Base-by-base conservation (phyloP, 30 jellyfish, hydroid and myxozoan species). In the Nemopilema nomurai region DNA sequence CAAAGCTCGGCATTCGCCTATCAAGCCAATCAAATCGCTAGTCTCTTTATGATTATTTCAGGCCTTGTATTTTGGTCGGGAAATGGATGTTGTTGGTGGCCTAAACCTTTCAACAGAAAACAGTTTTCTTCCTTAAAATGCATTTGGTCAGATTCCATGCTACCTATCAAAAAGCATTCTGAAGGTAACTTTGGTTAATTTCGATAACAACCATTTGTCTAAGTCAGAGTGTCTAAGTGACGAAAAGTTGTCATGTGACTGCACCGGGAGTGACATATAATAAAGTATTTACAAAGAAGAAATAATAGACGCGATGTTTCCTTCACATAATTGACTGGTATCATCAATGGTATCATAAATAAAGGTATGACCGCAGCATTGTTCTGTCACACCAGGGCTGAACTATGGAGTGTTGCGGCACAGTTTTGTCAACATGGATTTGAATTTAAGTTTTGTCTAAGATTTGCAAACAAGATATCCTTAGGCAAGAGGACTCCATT, bases 21-120 rank as follows among this genome's bases (percentile, higher is more conserved):
- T n/a, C n/a, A 0, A 24, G 30, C 91, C 91, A 83, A 83, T 83
- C 74, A 71, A 52, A 53, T 26, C 24, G 41, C 19, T n/a, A n/a
- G n/a, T n/a, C n/a, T n/a, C n/a, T n/a, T n/a, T n/a, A n/a, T n/a
- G 67, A 51, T 51, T 19, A 51, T 51, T 51, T 51, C n/a, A n/a
- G n/a, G n/a, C n/a, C n/a, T n/a, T n/a, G n/a, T n/a, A n/a, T n/a
- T n/a, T n/a, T n/a, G n/a, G n/a, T n/a, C n/a, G n/a, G n/a, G n/a
- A n/a, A n/a, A n/a, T n/a, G n/a, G n/a, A n/a, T n/a, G n/a, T n/a
- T 3, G 57, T 13, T 41, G 57, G 9, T 3, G 57, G 57, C 57
- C 57, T 41, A 41, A 41, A 41, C 13, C n/a, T n/a, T n/a, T n/a
- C n/a, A n/a, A n/a, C n/a, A n/a, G n/a, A n/a, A n/a, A n/a, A n/a